Conservation (phyloP, 2,888 invertebrate genomes). For the Sarcophaga subvicina region DNA sequence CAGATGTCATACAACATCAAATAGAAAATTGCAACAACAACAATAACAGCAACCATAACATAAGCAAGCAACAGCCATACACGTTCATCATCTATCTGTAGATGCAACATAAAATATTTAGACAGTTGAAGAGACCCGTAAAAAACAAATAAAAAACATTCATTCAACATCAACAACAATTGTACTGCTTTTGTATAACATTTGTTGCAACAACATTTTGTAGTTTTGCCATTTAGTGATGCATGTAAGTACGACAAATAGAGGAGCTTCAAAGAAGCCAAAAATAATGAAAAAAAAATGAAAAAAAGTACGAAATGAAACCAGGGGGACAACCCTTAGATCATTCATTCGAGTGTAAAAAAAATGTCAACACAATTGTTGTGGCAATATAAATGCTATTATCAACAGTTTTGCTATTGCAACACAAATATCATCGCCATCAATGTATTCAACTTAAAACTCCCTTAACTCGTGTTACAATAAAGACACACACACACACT, state of each 20-base stretch:
- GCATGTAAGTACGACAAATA: constrained; percentile 50
- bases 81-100: not conserved
- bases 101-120: constrained; percentile 55
- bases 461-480: not conserved
- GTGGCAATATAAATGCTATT: constrained; percentile 21
- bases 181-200: constrained; percentile 1
- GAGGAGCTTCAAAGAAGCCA: constrained; percentile 21
- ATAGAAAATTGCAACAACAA: constrained; percentile 46
- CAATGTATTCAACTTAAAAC: not conserved
- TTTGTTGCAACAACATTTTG: not conserved
- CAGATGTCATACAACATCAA: constrained; percentile 59
- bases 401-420: constrained; percentile 7
- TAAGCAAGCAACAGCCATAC: not conserved
- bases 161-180: constrained; percentile 8
- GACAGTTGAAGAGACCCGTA: constrained; percentile 29
- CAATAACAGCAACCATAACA: not conserved
- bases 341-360: constrained; percentile 32
- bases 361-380: constrained; percentile 58
- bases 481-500: too few relatives aligned
- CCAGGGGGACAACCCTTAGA: not conserved
- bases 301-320: not conserved
- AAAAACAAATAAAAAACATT: not conserved
- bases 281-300: too few relatives aligned
- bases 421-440: not conserved
- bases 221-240: constrained; percentile 26